phyloP scores from a whole-genome alignment of 1,140 invertebrate species.

The Cydia strobilella region DNA sequence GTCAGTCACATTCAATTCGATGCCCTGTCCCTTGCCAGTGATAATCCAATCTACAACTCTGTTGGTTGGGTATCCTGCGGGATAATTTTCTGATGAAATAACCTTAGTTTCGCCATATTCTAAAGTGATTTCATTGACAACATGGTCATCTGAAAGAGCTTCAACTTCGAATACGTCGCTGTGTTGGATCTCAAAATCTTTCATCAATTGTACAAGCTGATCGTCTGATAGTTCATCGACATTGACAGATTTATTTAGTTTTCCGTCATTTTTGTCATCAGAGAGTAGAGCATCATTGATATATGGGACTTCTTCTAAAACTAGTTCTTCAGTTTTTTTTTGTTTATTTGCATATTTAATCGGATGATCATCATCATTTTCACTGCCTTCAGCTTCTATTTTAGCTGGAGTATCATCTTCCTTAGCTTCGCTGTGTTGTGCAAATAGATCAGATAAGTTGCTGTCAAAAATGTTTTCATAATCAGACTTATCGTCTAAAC shows the following conservation, averaged over 20 bases:
- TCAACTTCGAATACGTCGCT: conserved; percentile 43
- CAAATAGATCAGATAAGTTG: conserved; percentile 19
- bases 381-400: background rate
- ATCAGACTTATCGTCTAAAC: background rate
- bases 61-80: conserved; percentile 55
- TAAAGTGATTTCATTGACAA: conserved; percentile 46
- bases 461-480: conserved; percentile 23
- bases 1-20: conserved; percentile 68
- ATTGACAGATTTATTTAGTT: conserved; percentile 30
- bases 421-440: background rate
- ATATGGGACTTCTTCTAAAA: background rate
- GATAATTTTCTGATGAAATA: conserved; percentile 60
- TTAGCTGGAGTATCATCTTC: background rate
- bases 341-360: background rate
- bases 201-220: conserved; percentile 45
- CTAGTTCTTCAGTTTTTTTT: background rate
- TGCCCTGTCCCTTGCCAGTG: conserved; percentile 58
- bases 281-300: conserved; percentile 3
- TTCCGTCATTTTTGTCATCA: conserved; percentile 15
- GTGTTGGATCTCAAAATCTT: conserved; percentile 40
- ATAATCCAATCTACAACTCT: conserved; percentile 63
- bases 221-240: conserved; percentile 41
- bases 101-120: conserved; percentile 43
- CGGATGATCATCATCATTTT: background rate
- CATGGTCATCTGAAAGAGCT: background rate